A percentile compares a stretch with the other conserved stretches of the same genome.
Conservation (phyloP, 2,888 invertebrate genomes). For the Ichneumoninae sp. region DNA sequence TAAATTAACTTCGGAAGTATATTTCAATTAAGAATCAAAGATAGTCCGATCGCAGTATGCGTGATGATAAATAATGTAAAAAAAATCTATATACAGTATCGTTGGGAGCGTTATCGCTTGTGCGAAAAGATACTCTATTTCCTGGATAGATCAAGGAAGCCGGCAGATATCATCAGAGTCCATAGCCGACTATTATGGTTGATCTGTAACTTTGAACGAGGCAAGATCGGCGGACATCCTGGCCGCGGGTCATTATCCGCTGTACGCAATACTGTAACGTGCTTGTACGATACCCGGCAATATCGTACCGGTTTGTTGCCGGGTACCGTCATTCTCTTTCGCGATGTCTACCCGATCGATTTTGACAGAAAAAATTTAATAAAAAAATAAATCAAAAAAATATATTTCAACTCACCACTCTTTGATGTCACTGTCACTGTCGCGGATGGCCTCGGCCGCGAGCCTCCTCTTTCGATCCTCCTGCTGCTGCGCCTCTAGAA, state of each 20-base stretch:
- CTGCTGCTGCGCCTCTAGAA: conserved; percentile 55
- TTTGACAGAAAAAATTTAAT: not conserved
- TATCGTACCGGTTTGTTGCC: conserved; percentile 22
- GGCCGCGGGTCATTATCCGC: conserved; percentile 58
- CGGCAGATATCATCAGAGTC: conserved; percentile 36
- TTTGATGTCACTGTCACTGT: conserved; percentile 71
- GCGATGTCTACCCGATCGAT: not conserved
- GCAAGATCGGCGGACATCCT: conserved; percentile 66
- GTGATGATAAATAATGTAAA: not conserved
- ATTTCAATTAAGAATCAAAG: not conserved
- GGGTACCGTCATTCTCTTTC: conserved; percentile 1
- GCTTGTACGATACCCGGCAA: not conserved
- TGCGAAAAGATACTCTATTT: conserved; percentile 32
- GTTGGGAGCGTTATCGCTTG: not conserved
- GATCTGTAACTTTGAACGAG: conserved; percentile 51
- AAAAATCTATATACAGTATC: not conserved
- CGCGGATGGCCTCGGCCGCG: conserved; percentile 65
- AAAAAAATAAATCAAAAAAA: not conserved
- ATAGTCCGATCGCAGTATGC: not conserved
- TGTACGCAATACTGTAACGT: conserved; percentile 2
- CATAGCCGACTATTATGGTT: conserved; percentile 40
- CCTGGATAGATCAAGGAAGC: conserved; percentile 53
- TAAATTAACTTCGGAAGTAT: no score
- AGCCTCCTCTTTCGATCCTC: conserved; percentile 48
- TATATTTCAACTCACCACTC: conserved; percentile 70